These are phyloP conservation scores for Hirundo rustica DNA, from an alignment of 2,797 vertebrate species.

Conservation along the genomic window DNA sequence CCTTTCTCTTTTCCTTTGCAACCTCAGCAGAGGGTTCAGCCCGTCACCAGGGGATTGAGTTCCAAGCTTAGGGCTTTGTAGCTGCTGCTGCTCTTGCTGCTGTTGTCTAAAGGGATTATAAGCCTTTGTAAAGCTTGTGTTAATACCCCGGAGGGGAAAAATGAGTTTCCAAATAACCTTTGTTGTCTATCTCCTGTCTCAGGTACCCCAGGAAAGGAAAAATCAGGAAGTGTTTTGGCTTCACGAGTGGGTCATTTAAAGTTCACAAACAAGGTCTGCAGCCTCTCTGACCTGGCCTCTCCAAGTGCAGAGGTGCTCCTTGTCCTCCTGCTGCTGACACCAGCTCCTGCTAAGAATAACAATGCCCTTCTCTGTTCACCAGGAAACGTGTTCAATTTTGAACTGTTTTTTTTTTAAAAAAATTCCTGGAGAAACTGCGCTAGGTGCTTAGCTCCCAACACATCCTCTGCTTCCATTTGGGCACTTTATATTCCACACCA, in stretches of 20 bases:
- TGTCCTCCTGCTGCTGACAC: neutral
- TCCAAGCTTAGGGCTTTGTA: slow-evolving; percentile 62
- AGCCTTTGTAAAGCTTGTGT: slow-evolving; percentile 67
- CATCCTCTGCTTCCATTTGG: neutral
- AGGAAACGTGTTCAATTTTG: neutral
- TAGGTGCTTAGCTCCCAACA: neutral
- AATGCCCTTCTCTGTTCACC: neutral
- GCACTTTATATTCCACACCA: neutral
- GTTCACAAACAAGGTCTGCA: neutral
- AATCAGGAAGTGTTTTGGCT: neutral
- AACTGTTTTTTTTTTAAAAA: neutral
- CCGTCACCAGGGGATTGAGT: slow-evolving; percentile 25
- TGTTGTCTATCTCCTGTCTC: slow-evolving; percentile 31
- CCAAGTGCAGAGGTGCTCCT: neutral
- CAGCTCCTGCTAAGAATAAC: neutral
- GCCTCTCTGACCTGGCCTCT: neutral
- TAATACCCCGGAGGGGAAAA: slow-evolving; percentile 63
- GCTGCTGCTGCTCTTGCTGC: slow-evolving; percentile 53
- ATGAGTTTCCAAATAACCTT: slow-evolving; percentile 61
- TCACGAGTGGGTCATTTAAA: neutral
- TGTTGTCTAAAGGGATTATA: slow-evolving; percentile 73
- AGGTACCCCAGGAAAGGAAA: neutral
- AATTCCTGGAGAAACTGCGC: neutral
- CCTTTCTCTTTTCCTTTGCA: slow-evolving; percentile 50
- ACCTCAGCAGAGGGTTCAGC: slow-evolving; percentile 45